Evolutionary conservation across 2,797 vertebrate genomes (phyloP).

Genomic region (Chaetodon trifasciatus): DNA sequence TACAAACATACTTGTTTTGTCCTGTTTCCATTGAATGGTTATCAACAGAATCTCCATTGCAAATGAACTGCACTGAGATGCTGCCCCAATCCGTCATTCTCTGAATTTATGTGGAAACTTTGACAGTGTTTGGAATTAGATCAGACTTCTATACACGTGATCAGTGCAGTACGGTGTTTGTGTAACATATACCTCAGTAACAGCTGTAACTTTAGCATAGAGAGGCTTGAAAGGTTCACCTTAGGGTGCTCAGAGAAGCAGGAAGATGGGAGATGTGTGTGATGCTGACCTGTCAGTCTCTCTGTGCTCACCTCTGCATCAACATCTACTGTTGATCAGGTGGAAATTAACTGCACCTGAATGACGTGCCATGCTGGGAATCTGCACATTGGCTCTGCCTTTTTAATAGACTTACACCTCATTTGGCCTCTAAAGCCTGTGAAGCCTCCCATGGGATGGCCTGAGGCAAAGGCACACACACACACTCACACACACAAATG

Average conservation of each 20-base stretch:
- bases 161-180: constrained; percentile 22
- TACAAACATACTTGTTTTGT: constrained; percentile 64
- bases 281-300: constrained; percentile 62
- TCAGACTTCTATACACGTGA: constrained; percentile 42
- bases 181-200: constrained; percentile 31
- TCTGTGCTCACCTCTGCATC: constrained; percentile 54
- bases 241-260: constrained; percentile 24
- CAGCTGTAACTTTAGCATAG: constrained; percentile 30
- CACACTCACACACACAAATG: constrained; percentile 55
- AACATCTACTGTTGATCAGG: constrained; percentile 82
- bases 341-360: constrained; percentile 86
- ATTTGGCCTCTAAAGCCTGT: constrained; percentile 91
- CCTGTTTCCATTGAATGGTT: constrained; percentile 69
- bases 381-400: constrained; percentile 82
- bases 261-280: constrained; percentile 23
- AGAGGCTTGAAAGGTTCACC: constrained; percentile 38
- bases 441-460: constrained; percentile 88
- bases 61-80: constrained; percentile 65
- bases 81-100: constrained; percentile 61
- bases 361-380: constrained; percentile 84
- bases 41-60: constrained; percentile 72
- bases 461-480: constrained; percentile 74
- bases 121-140: constrained; percentile 71
- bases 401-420: constrained; percentile 92
- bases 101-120: constrained; percentile 71